Evolutionary conservation across 2,797 vertebrate genomes (phyloP), one percentile per base, ranked within the genome.

Genomic region (Oreochromis grahami): DNA sequence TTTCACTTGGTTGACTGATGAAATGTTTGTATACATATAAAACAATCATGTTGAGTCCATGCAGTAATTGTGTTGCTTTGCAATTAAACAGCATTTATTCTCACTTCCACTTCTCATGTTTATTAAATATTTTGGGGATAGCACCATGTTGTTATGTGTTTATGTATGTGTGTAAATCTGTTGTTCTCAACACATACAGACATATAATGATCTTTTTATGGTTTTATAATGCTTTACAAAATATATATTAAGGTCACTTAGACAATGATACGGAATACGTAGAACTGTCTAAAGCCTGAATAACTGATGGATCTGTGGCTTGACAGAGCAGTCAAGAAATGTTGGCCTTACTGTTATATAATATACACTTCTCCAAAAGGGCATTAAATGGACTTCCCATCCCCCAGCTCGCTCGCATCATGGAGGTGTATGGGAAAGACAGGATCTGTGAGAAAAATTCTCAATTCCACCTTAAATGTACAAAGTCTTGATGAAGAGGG

Each of bases 61-160:
- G 1, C 36, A 38, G 41, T 26, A 8, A 76, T 9, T 78, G 55
- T 70, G 52, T 53, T 65, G 11, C 19, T 60, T 80, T 26, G 51
- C 17, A 78, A 36, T 50, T 80, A 38, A 29, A 12, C 11, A 36
- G 11, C 4, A 2, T 10, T 74, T 10, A 5, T 8, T 50, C 14
- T 77, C 6, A 19, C 32, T 55, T 32, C 36, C 21, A 50, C 13
- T 70, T 76, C 1, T 56, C 4, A 32, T 12, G 8, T 68, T 51
- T 0, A 3, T 21, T 36, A 5, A 2, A 1, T 7, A 24, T n/a
- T 24, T 4, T 2, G 3, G 1, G 6, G 7, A 11, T 4, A 7
- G 9, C 3, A 5, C 2, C 10, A n/a, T 15, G 7, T 17, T 11
- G 2, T 29, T 41, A 7, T 50, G 12, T 19, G 8, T 65, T 13